Percentiles rank a stretch among this genome's conserved stretches.
Evolutionary conservation across 2,888 invertebrate species (phyloP).

Genomic region (Cosmia pyralina): DNA sequence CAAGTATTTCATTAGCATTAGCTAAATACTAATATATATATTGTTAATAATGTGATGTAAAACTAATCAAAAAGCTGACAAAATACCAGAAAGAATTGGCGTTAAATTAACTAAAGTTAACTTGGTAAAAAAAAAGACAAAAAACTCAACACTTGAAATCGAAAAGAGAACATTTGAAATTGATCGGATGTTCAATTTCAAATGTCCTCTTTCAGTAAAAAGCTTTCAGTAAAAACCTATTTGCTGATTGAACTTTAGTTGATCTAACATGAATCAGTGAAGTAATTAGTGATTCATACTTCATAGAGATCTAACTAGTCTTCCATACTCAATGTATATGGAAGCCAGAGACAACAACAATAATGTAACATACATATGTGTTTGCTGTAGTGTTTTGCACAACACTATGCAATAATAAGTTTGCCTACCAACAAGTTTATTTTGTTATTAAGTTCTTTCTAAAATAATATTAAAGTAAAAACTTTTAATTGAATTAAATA

Average conservation of each 20-base stretch:
- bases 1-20: neutral
- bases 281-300: neutral
- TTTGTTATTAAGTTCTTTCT: conserved; percentile 10
- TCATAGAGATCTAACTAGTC: neutral
- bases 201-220: no score
- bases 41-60: neutral
- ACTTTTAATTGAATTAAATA: neutral
- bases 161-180: neutral
- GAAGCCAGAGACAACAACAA: conserved; percentile 29
- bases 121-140: neutral
- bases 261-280: neutral
- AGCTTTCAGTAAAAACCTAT: neutral
- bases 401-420: conserved; percentile 33
- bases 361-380: neutral
- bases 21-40: neutral
- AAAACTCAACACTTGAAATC: neutral
- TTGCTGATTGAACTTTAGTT: neutral
- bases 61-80: neutral
- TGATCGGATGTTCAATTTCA: neutral
- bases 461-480: no score
- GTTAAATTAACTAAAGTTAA: neutral
- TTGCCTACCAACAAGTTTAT: conserved; percentile 32
- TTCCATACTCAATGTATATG: conserved; percentile 5
- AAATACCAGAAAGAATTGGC: conserved; percentile 1
- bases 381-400: conserved; percentile 31